Base-by-base conservation (phyloP, 1,140 invertebrate genomes). In the Zaprionus ornatus region DNA sequence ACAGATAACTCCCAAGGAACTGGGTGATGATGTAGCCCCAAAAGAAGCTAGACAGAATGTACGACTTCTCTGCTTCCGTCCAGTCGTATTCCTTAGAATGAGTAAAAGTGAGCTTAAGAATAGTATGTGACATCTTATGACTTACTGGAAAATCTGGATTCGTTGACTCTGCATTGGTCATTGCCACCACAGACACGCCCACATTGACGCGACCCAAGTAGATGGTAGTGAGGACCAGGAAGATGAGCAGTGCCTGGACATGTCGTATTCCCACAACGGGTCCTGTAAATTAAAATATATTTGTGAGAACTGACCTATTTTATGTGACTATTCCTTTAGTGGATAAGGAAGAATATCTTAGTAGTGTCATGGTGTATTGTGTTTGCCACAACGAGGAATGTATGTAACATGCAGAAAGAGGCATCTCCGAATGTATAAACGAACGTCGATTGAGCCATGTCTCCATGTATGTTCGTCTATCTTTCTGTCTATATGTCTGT, bases 1-100 rank as follows among this genome's bases (percentile, higher is more conserved):
- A 95, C 4, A 97, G 69, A 64, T 95, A 94, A 2, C 96, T 96
- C 0, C 95, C 96, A 1, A 96, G 95, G 2, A 97, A 94, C 68
- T 92, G 92, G 5, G 95, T 94, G 0, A 93, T 59, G 1, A 94
- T 83, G 60, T 94, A 94, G 9, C 94, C 93, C 94, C 94, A 95
- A 72, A 95, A 96, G 75, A 96, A 96, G 2, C 96, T 94, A 12
- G 94, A 94, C 2, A 96, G 75, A 9, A 95, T 93, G 0, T 94
- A 78, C 4, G 94, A 94, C 77, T 94, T 94, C n/a, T 90, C 77
- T 0, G 90, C 45, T 64, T 92, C 56, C 57, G 91, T 87, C 95
- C 95, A 95, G 23, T 92, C 65, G 59, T 93, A 94, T 82, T 87
- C 78, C 91, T 92, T 0, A 1, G 37, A 21, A 10, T 29, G 29